Evolutionary conservation across 2,113 vertebrate genomes (phyloP).

Genomic region (Callaeas wilsoni): DNA sequence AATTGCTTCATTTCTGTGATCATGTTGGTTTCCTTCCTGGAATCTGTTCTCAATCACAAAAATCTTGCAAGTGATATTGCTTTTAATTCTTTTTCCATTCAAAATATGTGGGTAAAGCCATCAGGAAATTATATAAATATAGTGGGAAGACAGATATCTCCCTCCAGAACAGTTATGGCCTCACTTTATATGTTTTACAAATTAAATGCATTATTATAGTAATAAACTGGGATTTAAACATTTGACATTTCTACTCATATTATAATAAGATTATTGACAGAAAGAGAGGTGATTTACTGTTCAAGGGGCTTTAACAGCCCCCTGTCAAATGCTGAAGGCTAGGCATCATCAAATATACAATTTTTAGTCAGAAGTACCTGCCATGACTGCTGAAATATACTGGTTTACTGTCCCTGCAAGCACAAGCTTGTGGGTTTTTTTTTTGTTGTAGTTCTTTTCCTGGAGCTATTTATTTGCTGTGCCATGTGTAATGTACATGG

Average conservation of each 20-base stretch:
- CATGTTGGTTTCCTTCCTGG: not conserved
- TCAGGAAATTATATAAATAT: not conserved
- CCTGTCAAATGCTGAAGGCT: conserved; percentile 19
- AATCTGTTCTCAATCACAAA: not conserved
- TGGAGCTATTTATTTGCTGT: not conserved
- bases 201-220: conserved; percentile 53
- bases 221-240: conserved; percentile 42
- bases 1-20: not conserved
- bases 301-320: not conserved
- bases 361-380: conserved; percentile 2
- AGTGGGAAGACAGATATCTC: not conserved
- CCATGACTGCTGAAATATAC: not conserved
- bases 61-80: not conserved
- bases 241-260: conserved; percentile 42
- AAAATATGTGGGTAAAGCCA: not conserved
- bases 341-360: conserved; percentile 1
- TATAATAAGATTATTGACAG: conserved; percentile 49
- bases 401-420: not conserved
- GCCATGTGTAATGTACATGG: not conserved
- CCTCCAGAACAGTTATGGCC: not conserved
- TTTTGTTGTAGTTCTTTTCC: not conserved
- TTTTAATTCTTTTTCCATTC: not conserved
- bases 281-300: conserved; percentile 26
- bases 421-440: not conserved
- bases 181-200: conserved; percentile 46